Conservation (phyloP, 2,888 invertebrate species). For the Macrosiphum euphorbiae region DNA sequence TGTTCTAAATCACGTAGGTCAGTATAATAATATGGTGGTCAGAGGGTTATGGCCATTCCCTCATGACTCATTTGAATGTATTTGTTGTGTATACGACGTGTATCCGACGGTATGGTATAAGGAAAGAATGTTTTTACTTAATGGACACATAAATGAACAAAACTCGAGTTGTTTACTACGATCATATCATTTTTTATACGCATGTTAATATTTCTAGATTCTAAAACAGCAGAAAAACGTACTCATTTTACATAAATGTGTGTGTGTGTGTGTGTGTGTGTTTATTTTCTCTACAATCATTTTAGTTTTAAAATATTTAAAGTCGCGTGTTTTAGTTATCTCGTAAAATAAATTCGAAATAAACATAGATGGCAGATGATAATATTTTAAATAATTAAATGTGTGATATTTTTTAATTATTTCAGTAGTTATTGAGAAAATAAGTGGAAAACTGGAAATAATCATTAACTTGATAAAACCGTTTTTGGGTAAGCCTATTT, state of each 20-base stretch:
- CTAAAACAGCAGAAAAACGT: neutral
- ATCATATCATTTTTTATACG: neutral
- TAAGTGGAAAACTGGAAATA: neutral
- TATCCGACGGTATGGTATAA: neutral
- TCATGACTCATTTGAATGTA: neutral
- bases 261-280: too few relatives aligned
- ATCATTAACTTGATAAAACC: neutral
- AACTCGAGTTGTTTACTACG: neutral
- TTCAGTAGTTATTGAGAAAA: neutral
- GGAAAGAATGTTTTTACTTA: neutral
- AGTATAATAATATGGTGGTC: neutral
- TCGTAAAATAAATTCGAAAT: neutral
- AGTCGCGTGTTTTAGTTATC: neutral
- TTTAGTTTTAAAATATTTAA: neutral
- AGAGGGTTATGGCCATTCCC: neutral
- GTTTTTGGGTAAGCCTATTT: neutral
- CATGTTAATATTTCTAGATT: neutral
- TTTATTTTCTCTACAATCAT: neutral
- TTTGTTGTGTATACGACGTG: neutral
- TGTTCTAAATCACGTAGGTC: neutral
- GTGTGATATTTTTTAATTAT: neutral
- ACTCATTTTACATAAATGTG: neutral
- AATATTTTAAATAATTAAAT: neutral
- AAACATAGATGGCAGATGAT: neutral
- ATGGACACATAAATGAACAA: neutral